Conservation (phyloP, 1,140 invertebrate genomes). For the Drosophila lacteicornis region DNA sequence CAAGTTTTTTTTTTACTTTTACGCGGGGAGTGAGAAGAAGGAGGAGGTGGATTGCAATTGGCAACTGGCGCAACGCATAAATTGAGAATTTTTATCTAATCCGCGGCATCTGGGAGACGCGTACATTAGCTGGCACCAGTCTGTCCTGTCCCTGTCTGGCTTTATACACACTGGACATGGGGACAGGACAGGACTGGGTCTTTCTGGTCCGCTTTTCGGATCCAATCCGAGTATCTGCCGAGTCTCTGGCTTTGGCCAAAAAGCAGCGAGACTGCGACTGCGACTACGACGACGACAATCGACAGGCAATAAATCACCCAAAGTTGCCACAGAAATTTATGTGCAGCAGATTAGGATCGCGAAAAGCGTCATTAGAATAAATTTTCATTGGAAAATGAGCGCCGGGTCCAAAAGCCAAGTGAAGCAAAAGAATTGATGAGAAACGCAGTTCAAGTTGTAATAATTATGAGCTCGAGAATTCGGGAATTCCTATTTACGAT, state of each 20-base stretch:
- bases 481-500: conserved; percentile 1
- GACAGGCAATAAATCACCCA: conserved; percentile 83
- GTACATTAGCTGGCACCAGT: conserved; percentile 72
- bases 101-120: conserved; percentile 80
- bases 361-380: conserved; percentile 77
- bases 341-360: conserved; percentile 80
- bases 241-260: conserved; percentile 35
- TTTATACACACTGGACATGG: conserved; percentile 7
- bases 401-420: conserved; percentile 12
- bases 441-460: conserved; percentile 14
- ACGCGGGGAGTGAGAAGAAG: background rate
- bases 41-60: conserved; percentile 59
- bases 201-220: conserved; percentile 37
- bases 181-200: conserved; percentile 1
- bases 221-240: conserved; percentile 21
- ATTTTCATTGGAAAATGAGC: conserved; percentile 66
- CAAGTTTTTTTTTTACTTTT: conserved; percentile 53
- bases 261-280: conserved; percentile 28
- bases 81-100: conserved; percentile 83
- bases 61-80: conserved; percentile 81
- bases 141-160: conserved; percentile 39
- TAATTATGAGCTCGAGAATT: conserved; percentile 28
- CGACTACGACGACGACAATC: conserved; percentile 72
- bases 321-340: conserved; percentile 82
- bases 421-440: conserved; percentile 29